Evolutionary conservation across 2,113 vertebrate species (phyloP).

Genomic region (Taxidea taxus): DNA sequence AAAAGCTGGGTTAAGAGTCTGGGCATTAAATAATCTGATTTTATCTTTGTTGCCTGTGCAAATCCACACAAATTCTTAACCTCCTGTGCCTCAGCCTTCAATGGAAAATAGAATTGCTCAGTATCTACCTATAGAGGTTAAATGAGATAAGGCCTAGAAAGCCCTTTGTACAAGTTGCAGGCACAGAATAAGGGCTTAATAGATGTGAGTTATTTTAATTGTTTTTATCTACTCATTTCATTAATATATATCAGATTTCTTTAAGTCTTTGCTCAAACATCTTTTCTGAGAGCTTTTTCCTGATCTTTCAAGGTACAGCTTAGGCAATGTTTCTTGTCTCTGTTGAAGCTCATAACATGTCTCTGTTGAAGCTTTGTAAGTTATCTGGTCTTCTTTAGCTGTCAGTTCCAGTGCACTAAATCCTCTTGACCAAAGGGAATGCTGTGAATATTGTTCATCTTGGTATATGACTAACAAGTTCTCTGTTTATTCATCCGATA

Average conservation of each 20-base stretch:
- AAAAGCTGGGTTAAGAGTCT: background rate
- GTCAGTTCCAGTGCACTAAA: background rate
- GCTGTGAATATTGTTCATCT: background rate
- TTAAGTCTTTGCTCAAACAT: background rate
- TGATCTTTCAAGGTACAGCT: background rate
- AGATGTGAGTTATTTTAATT: background rate
- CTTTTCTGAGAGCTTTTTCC: background rate
- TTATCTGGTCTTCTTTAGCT: background rate
- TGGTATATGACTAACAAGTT: background rate
- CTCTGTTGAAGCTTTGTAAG: background rate
- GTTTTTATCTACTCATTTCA: background rate
- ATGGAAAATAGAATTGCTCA: background rate
- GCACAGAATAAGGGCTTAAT: background rate
- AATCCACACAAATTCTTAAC: background rate
- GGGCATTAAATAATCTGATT: background rate
- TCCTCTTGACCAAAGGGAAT: background rate
- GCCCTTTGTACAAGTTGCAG: background rate
- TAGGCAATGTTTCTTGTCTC: background rate
- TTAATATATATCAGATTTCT: background rate
- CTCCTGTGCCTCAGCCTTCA: background rate
- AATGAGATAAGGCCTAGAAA: background rate
- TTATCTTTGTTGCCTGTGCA: background rate
- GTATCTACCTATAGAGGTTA: background rate
- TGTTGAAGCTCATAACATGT: background rate
- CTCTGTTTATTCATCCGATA: background rate